Percentiles rank a stretch among this genome's conserved stretches.
phyloP scores from a whole-genome alignment of 2,888 invertebrate genomes.

The Tuberolachnus salignus region DNA sequence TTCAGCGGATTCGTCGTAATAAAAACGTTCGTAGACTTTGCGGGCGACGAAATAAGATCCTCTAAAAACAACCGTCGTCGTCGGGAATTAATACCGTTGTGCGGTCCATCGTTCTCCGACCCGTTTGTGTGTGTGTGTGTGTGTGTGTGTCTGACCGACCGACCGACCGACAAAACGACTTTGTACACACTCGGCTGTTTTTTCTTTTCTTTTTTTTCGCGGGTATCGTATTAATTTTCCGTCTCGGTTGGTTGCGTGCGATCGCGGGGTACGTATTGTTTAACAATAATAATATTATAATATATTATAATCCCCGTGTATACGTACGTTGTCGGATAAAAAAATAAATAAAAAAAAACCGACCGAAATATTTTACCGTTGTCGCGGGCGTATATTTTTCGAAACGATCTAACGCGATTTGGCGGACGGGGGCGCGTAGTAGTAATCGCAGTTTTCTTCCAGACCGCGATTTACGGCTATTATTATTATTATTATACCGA shows the following conservation, averaged over 20 bases:
- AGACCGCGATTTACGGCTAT: too few relatives aligned
- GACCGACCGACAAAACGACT: slow-evolving; percentile 14
- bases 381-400: background rate
- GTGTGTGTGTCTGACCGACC: too few relatives aligned
- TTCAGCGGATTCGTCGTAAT: background rate
- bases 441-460: too few relatives aligned
- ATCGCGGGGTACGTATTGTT: background rate
- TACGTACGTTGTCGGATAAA: background rate
- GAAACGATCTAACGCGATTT: too few relatives aligned
- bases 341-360: background rate
- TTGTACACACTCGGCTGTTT: background rate
- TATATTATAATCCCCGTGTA: too few relatives aligned
- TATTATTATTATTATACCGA: too few relatives aligned
- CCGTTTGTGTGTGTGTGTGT: too few relatives aligned
- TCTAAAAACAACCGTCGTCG: background rate
- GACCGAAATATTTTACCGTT: background rate
- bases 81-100: background rate
- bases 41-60: slow-evolving; percentile 40
- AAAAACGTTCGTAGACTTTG: slow-evolving; percentile 6
- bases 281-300: background rate
- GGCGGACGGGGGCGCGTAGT: too few relatives aligned
- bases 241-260: background rate
- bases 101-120: too few relatives aligned
- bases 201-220: slow-evolving; percentile 28
- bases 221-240: slow-evolving; percentile 31